These are phyloP conservation scores for Bombus huntii DNA, from an alignment of 1,140 invertebrate genomes.

Conservation along the genomic window DNA sequence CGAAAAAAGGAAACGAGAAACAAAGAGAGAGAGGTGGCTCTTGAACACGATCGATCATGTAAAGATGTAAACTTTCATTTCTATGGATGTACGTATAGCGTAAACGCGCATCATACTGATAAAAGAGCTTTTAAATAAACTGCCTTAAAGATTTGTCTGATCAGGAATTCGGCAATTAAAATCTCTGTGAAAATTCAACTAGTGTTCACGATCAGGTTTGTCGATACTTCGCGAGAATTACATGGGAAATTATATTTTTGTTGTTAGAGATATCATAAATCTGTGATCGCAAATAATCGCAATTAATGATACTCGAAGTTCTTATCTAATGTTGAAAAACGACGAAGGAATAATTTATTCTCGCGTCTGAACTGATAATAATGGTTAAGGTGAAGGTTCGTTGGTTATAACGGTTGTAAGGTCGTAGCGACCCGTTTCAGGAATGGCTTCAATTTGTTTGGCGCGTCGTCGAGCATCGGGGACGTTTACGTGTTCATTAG, in stretches of 20 bases:
- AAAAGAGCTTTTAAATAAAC: not conserved
- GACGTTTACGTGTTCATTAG: slow-evolving; percentile 56
- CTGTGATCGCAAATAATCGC: too few relatives aligned
- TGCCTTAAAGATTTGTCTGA: too few relatives aligned
- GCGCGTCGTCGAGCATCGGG: not conserved
- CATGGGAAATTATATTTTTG: too few relatives aligned
- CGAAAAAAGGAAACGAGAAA: slow-evolving; percentile 67
- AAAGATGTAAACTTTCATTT: slow-evolving; percentile 3
- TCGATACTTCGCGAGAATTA: not conserved
- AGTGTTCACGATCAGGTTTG: too few relatives aligned
- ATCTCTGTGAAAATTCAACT: not conserved
- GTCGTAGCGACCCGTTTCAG: not conserved
- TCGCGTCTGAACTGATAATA: not conserved
- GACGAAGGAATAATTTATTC: not conserved
- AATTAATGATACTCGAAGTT: not conserved
- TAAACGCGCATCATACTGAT: not conserved
- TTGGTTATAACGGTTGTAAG: not conserved
- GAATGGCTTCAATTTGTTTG: slow-evolving; percentile 10
- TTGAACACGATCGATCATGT: slow-evolving; percentile 20
- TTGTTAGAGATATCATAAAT: not conserved
- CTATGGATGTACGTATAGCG: not conserved
- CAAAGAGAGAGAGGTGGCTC: slow-evolving; percentile 62
- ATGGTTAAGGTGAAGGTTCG: not conserved
- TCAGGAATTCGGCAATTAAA: not conserved
- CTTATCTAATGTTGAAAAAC: not conserved